These are phyloP conservation scores for Colletes gigas DNA, from an alignment of 1,140 invertebrate species.

Conservation along the genomic window DNA sequence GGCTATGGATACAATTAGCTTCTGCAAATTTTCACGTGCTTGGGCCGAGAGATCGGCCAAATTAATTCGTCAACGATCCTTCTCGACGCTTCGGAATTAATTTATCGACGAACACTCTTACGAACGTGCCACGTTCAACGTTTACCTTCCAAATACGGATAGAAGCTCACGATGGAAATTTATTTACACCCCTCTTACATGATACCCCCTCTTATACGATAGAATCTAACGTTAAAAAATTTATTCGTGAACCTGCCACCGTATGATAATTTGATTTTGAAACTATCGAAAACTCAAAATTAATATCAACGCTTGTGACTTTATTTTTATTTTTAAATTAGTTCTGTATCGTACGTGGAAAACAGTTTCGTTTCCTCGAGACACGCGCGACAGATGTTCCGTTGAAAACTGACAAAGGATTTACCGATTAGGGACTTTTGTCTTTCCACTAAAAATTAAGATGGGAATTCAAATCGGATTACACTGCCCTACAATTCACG, in stretches of 20 bases:
- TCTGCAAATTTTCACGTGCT: background rate
- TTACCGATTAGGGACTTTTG: constrained; percentile 27
- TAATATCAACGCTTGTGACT: too few relatives aligned
- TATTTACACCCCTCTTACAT: too few relatives aligned
- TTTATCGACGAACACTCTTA: background rate
- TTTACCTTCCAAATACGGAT: too few relatives aligned
- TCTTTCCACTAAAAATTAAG: constrained; percentile 57
- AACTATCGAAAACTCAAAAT: too few relatives aligned
- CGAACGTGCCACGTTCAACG: background rate
- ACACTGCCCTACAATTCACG: constrained; percentile 28
- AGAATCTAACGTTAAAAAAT: too few relatives aligned
- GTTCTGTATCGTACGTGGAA: background rate
- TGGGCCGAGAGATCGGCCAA: background rate
- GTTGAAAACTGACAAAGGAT: constrained; percentile 30
- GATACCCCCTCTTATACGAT: too few relatives aligned
- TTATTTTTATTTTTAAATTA: too few relatives aligned
- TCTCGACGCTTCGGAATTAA: too few relatives aligned
- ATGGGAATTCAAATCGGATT: constrained; percentile 65
- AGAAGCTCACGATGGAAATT: too few relatives aligned
- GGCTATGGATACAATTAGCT: constrained; percentile 9
- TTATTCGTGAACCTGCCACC: too few relatives aligned
- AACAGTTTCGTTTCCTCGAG: constrained; percentile 7
- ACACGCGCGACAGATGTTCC: constrained; percentile 40
- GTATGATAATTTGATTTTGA: too few relatives aligned
- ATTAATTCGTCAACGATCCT: constrained; percentile 22